phyloP scores from a whole-genome alignment of 2,797 vertebrate genomes.

The Trematocara caparti region DNA sequence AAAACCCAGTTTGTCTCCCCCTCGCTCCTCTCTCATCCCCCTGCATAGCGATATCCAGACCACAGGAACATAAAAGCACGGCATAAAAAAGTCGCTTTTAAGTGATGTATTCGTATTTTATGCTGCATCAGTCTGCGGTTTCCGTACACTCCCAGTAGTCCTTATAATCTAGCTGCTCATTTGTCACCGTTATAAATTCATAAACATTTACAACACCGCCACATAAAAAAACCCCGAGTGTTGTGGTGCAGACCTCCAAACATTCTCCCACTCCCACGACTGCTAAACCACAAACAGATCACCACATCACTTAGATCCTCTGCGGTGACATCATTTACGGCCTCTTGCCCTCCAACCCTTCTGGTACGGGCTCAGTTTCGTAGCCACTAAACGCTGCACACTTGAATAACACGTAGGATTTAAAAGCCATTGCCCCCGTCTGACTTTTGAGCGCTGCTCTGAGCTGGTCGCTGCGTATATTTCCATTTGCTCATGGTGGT shows the following conservation, averaged over 20 bases:
- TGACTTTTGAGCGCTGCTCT: constrained; percentile 18
- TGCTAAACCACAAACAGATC: constrained; percentile 50
- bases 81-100: not conserved
- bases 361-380: constrained; percentile 5
- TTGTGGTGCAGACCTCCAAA: constrained; percentile 45
- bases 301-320: constrained; percentile 58
- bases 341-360: constrained; percentile 27
- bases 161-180: constrained; percentile 35
- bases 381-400: constrained; percentile 11
- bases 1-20: not conserved
- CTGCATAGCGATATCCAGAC: not conserved
- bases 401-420: constrained; percentile 8
- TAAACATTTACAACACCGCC: constrained; percentile 52
- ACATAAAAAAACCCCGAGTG: constrained; percentile 46
- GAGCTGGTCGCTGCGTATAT: constrained; percentile 40
- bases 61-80: constrained; percentile 8
- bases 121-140: not conserved
- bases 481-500: constrained; percentile 53
- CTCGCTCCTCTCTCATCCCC: not conserved
- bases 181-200: constrained; percentile 50
- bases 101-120: not conserved
- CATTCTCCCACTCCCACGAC: constrained; percentile 40
- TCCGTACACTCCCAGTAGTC: constrained; percentile 29
- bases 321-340: constrained; percentile 61
- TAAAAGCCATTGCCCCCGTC: not conserved